Base-by-base conservation (phyloP, 2,888 invertebrate genomes). In the Caenorhabditis afra region DNA sequence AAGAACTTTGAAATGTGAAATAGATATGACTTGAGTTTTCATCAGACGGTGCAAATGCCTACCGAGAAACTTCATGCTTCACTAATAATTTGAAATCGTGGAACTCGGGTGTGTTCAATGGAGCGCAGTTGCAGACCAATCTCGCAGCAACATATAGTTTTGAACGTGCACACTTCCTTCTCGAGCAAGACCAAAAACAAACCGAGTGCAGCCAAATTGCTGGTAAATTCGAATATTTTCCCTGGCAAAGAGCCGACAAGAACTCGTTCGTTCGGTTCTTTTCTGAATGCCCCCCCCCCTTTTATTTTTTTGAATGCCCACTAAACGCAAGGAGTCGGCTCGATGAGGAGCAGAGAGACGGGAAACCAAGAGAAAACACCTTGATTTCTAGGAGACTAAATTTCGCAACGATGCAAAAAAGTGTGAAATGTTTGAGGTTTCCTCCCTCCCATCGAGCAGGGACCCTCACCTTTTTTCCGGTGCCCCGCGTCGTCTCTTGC, bases 391-490 rank as follows among this genome's bases (percentile, higher is more conserved):
- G 18, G 58, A 49, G 73, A 73, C 64, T 58, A 64, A 73, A 73
- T 73, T 73, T 73, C 73, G 64, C 73, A 73, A 73, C 62, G 73
- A 73, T 73, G 73, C 64, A 73, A 73, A 73, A 73, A 73, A 73
- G 73, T 73, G 73, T 73, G 73, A 73, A 73, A 73, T 64, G 64
- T 73, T 73, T 73, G 73, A 73, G 73, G 64, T 29, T 29, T 7
- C 29, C 29, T 29, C 29, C 29, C 29, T 73, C 64, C 73, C 73
- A 73, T 64, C 58, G 73, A 64, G 73, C 50, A 70, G 58, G 64
- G 64, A 64, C 73, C 64, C 73, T 73, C 73, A 73, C 73, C 73
- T 73, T 73, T 73, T 73, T 73, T 73, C 73, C 73, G 73, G 73
- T 73, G 73, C 73, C 73, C 29, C 73, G 73, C 73, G 49, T n/a